phyloP scores from a whole-genome alignment of 2,797 vertebrate species.

The Danio kyathit region DNA sequence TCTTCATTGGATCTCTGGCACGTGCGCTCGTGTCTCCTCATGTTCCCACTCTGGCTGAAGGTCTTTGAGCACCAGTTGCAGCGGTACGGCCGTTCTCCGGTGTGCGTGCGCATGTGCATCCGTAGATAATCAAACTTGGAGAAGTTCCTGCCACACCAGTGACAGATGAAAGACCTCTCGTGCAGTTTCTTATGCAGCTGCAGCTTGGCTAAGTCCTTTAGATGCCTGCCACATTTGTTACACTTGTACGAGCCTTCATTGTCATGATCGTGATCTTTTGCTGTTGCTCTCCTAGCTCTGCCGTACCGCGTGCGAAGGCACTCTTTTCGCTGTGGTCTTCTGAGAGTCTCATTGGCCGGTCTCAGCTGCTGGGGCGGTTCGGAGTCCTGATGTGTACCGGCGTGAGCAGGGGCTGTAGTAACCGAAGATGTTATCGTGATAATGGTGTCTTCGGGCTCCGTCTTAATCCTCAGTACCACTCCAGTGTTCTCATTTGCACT shows the following conservation, averaged over 20 bases:
- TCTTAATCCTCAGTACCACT: constrained; percentile 64
- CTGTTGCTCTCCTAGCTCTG: neutral
- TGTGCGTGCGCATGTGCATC: constrained; percentile 81
- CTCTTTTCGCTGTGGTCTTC: neutral
- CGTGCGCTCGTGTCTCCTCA: constrained; percentile 79
- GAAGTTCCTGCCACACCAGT: constrained; percentile 82
- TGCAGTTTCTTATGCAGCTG: constrained; percentile 76
- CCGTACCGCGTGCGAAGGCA: neutral
- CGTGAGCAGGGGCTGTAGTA: constrained; percentile 46
- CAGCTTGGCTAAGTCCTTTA: constrained; percentile 69
- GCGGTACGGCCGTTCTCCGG: constrained; percentile 80
- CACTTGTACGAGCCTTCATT: constrained; percentile 69
- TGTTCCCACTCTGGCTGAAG: constrained; percentile 82
- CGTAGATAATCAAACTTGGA: constrained; percentile 81
- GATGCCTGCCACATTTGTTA: constrained; percentile 75
- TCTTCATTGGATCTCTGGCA: constrained; percentile 79
- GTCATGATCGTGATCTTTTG: constrained; percentile 23
- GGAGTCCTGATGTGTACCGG: constrained; percentile 30
- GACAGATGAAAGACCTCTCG: constrained; percentile 75
- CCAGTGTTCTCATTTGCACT: constrained; percentile 36
- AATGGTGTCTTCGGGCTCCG: constrained; percentile 69
- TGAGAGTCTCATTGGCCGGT: neutral
- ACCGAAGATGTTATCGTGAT: constrained; percentile 57
- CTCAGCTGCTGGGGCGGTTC: constrained; percentile 21
- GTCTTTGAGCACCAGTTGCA: constrained; percentile 81